A percentile compares a stretch with the other conserved stretches of the same genome.
Conservation (phyloP, 1,140 invertebrate genomes). For the Bicyclus anynana region DNA sequence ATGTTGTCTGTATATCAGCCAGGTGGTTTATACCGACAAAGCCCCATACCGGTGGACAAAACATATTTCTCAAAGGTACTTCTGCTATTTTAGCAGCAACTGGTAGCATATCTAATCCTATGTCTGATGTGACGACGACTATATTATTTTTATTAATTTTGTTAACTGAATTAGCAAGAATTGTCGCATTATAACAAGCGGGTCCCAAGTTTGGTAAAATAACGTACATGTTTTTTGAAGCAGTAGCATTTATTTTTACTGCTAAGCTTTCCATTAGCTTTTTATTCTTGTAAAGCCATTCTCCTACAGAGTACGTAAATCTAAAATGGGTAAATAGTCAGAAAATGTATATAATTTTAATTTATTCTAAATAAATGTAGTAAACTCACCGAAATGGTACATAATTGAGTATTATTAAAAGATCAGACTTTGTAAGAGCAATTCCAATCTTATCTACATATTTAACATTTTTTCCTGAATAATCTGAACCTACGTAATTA, state of each 20-base stretch:
- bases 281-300: conserved; percentile 57
- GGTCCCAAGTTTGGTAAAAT: conserved; percentile 71
- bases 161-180: conserved; percentile 56
- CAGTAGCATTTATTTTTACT: conserved; percentile 65
- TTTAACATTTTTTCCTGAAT: conserved; percentile 52
- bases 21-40: conserved; percentile 75
- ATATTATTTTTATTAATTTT: conserved; percentile 63
- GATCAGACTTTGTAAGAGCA: conserved; percentile 54
- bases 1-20: conserved; percentile 65
- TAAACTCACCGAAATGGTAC: conserved; percentile 50
- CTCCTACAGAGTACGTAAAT: conserved; percentile 40
- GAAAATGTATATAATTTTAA: background rate
- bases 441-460: conserved; percentile 55
- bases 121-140: conserved; percentile 71
- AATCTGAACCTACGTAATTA: conserved; percentile 42
- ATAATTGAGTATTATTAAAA: conserved; percentile 61
- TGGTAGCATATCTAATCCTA: conserved; percentile 60
- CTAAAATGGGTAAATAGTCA: background rate
- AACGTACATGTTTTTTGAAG: conserved; percentile 53
- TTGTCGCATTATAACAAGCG: conserved; percentile 72
- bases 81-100: conserved; percentile 56
- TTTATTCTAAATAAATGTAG: background rate
- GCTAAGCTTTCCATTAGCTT: conserved; percentile 52
- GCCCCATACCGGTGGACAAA: conserved; percentile 78
- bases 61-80: conserved; percentile 63